phyloP scores from a whole-genome alignment of 2,888 invertebrate genomes.

The Caenorhabditis sp. region DNA sequence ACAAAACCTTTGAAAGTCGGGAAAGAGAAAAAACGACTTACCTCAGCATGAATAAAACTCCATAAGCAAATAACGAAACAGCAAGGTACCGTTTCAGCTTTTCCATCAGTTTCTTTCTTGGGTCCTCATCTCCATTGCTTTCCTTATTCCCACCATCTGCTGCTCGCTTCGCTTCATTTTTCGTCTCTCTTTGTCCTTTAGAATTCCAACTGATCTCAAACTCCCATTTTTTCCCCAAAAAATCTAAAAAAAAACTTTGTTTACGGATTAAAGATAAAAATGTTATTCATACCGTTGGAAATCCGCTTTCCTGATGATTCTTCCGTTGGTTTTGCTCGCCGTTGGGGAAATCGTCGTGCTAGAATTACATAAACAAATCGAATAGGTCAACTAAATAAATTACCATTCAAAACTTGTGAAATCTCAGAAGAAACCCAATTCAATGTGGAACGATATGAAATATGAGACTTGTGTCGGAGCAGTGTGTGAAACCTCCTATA shows the following conservation, averaged over 20 bases:
- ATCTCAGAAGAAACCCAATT: slow-evolving; percentile 7
- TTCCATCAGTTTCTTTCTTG: slow-evolving; percentile 58
- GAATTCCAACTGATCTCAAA: slow-evolving; percentile 57
- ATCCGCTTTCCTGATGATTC: slow-evolving; percentile 1
- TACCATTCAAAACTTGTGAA: slow-evolving; percentile 42
- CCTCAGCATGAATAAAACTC: slow-evolving; percentile 71
- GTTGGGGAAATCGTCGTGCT: slow-evolving; percentile 41
- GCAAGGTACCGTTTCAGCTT: slow-evolving; percentile 72
- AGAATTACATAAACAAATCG: not conserved
- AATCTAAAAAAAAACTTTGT: not conserved
- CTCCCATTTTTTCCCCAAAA: slow-evolving; percentile 13
- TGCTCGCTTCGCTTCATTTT: slow-evolving; percentile 16
- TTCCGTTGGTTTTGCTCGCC: slow-evolving; percentile 1
- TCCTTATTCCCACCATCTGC: slow-evolving; percentile 11
- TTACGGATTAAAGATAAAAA: not conserved
- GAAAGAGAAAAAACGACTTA: slow-evolving; percentile 6
- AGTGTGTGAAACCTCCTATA: not conserved
- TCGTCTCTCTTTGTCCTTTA: slow-evolving; percentile 27
- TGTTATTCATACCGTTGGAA: not conserved
- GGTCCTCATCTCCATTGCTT: slow-evolving; percentile 51
- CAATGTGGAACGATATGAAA: not conserved
- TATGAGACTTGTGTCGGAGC: not conserved
- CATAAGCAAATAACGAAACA: slow-evolving; percentile 74
- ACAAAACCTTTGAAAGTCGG: no score
- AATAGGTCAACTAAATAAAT: not conserved